Conservation (phyloP, 2,797 vertebrate species). For the Gymnocypris eckloni region DNA sequence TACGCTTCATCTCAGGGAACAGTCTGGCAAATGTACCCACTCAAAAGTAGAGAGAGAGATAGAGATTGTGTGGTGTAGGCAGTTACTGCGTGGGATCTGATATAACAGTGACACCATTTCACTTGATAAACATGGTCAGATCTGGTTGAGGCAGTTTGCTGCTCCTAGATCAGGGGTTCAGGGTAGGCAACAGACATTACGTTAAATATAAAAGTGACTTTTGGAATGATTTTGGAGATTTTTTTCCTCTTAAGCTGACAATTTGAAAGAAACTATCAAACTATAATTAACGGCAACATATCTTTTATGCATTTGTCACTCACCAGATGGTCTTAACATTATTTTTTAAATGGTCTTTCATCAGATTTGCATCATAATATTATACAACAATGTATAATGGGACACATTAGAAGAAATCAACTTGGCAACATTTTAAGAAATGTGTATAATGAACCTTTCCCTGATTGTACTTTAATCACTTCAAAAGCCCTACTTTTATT, state of each 20-base stretch:
- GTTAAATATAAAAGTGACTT: constrained; percentile 4
- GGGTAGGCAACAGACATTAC: constrained; percentile 24
- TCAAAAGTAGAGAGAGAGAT: constrained; percentile 27
- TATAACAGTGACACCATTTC: constrained; percentile 42
- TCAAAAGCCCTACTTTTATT: not conserved
- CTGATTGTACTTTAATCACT: constrained; percentile 25
- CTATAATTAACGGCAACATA: not conserved
- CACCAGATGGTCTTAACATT: not conserved
- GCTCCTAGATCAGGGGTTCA: constrained; percentile 29
- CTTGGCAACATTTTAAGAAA: not conserved
- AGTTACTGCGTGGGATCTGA: constrained; percentile 35
- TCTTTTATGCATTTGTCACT: constrained; percentile 1
- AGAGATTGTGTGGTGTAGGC: constrained; percentile 30
- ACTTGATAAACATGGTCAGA: constrained; percentile 32
- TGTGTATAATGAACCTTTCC: constrained; percentile 10
- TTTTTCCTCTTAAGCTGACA: not conserved
- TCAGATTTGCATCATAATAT: not conserved
- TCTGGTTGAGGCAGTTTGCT: constrained; percentile 17
- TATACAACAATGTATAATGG: not conserved
- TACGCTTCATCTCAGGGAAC: constrained; percentile 13
- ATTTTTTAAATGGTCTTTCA: not conserved
- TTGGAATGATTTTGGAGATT: not conserved
- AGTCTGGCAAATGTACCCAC: constrained; percentile 18
- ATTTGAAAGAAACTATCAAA: not conserved
- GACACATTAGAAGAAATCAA: not conserved